Evolutionary conservation across 2,888 invertebrate species (phyloP).

Genomic region (Metopia argyrocephala): DNA sequence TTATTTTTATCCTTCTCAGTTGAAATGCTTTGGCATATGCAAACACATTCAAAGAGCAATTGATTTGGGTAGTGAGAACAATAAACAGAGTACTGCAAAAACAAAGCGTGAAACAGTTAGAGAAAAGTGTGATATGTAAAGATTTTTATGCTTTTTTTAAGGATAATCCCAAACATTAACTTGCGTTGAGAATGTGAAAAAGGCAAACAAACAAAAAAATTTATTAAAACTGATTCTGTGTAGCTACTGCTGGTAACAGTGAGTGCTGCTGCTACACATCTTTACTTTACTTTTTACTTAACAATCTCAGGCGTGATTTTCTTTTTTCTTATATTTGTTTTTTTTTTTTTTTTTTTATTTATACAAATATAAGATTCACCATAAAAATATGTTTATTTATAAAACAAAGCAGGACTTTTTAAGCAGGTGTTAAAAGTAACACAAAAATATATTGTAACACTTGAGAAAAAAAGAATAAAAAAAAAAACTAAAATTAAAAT

Average conservation of each 20-base stretch:
- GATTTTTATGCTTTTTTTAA: constrained; percentile 64
- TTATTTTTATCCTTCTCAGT: constrained; percentile 19
- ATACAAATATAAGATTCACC: constrained; percentile 38
- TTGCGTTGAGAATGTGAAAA: constrained; percentile 46
- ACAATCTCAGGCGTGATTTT: too few species aligned
- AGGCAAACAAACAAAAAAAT: constrained; percentile 7
- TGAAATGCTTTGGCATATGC: constrained; percentile 61
- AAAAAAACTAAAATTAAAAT: too few species aligned
- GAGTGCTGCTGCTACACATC: too few species aligned
- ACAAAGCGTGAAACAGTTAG: constrained; percentile 14
- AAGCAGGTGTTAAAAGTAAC: constrained; percentile 58
- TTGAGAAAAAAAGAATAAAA: not conserved
- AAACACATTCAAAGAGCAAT: constrained; percentile 59
- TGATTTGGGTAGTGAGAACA: constrained; percentile 54
- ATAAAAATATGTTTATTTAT: constrained; percentile 59
- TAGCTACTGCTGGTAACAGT: constrained; percentile 18
- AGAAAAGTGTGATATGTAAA: constrained; percentile 36
- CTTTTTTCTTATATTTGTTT: too few species aligned
- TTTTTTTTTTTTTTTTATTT: constrained; percentile 40
- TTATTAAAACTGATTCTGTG: constrained; percentile 61
- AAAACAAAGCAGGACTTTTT: not conserved
- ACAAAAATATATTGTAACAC: constrained; percentile 23
- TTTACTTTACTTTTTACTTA: too few species aligned
- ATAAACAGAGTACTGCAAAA: not conserved
- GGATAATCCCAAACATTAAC: constrained; percentile 67